Conservation (phyloP, 2,797 vertebrate species). For the Thunnus albacares region DNA sequence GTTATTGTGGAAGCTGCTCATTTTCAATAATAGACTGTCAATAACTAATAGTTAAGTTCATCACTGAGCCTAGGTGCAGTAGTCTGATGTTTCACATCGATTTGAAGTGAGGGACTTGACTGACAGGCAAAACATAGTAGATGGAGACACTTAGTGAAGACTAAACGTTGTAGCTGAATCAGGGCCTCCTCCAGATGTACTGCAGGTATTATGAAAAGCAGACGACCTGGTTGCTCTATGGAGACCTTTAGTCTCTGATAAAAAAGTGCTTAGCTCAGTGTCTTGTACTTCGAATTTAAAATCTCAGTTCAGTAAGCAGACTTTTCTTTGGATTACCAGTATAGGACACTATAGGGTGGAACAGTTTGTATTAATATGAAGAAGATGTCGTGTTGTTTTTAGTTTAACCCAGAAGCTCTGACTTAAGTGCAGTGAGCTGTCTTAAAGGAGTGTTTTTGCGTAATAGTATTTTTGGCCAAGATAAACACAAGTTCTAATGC, state of each 20-base stretch:
- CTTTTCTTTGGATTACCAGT: background rate
- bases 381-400: background rate
- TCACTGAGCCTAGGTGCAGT: too few relatives aligned
- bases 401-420: background rate
- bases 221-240: background rate
- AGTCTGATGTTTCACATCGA: background rate
- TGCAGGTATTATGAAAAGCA: conserved; percentile 26
- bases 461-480: background rate
- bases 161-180: background rate
- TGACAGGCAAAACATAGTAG: background rate
- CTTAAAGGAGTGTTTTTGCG: too few relatives aligned
- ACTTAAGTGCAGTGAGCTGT: background rate
- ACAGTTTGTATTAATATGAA: background rate
- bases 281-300: background rate
- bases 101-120: background rate
- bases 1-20: background rate
- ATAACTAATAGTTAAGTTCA: background rate
- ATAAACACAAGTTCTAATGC: background rate
- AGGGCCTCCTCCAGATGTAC: background rate
- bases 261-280: background rate
- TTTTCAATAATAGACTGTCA: too few relatives aligned
- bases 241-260: background rate
- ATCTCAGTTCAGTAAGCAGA: background rate
- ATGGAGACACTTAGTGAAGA: background rate
- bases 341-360: background rate